Base-by-base conservation (phyloP, 2,797 vertebrate species). In the Argyrosomus regius region DNA sequence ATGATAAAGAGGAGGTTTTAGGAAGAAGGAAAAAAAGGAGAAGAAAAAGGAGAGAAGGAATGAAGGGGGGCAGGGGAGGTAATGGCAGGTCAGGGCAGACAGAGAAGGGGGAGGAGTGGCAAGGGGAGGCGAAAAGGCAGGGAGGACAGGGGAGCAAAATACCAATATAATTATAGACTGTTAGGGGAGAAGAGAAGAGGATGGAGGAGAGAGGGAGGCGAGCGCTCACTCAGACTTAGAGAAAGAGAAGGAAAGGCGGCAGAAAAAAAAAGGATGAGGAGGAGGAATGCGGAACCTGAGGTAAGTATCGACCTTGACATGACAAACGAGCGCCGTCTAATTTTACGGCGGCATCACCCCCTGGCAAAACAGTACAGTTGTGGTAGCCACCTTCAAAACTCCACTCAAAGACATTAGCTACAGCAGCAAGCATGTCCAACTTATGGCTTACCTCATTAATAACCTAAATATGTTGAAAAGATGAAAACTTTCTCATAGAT, bases 261-360 rank as follows among this genome's bases (percentile, higher is more conserved):
- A 43, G 68, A 60, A 54, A 61, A 80, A 80, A 45, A 45, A 45
- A 77, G 66, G 66, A 90, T 18, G 87, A 82, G 78, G 85, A 82
- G 75, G 80, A 84, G 78, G 82, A 87, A 81, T 63, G 81, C 59
- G 12, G 87, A 86, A 92, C 89, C 88, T 2, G 71, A 87, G 89
- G 88, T 80, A 80, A 82, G 74, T 72, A 84, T 90, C 78, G 90
- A 94, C 93, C 93, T 93, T 94, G 91, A 87, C 81, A 48, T 92
- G 92, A 92, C 88, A 92, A 94, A 93, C 83, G 87, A 92, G 90
- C 57, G 59, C 77, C 64, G 71, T 90, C 89, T 84, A 80, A 88
- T 91, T 93, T 91, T 83, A 91, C 80, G 80, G 83, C 81, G 59
- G 39, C 41, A 35, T 85, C 89, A 62, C 70, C 86, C 71, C 49